phyloP scores from a whole-genome alignment of 2,797 vertebrate species.

The Brotula barbata region DNA sequence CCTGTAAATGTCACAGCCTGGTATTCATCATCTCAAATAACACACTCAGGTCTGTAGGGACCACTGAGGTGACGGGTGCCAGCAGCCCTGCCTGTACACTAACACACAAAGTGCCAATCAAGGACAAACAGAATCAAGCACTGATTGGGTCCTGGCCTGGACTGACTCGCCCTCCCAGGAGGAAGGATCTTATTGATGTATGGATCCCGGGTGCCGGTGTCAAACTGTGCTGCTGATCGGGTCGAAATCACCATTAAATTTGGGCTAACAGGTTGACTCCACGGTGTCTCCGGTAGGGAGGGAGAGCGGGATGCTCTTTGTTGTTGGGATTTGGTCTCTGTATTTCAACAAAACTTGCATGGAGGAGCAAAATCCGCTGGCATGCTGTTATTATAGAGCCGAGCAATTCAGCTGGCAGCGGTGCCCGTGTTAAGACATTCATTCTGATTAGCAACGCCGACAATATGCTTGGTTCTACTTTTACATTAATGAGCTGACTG shows the following conservation, averaged over 20 bases:
- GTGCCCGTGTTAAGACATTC: not conserved
- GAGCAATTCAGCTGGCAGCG: not conserved
- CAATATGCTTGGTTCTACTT: conserved; percentile 2
- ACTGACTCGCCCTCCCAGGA: conserved; percentile 1
- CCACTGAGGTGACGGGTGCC: conserved; percentile 20
- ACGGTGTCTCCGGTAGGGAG: not conserved
- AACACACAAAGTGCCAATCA: conserved; percentile 27
- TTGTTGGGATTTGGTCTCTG: no score
- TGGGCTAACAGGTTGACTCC: not conserved
- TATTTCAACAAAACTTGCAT: not conserved
- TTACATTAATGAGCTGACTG: not conserved
- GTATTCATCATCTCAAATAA: conserved; percentile 21
- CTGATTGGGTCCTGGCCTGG: conserved; percentile 26
- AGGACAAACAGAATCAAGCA: conserved; percentile 13
- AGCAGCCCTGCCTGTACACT: conserved; percentile 17
- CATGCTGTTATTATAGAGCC: not conserved
- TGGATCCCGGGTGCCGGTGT: conserved; percentile 1
- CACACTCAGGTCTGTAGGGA: conserved; percentile 9
- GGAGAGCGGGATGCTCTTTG: no score
- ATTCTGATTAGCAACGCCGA: conserved; percentile 9
- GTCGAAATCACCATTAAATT: not conserved
- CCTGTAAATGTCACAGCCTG: not conserved
- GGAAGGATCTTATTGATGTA: conserved; percentile 10
- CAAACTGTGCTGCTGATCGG: not conserved
- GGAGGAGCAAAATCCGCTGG: not conserved